Conservation (phyloP, 2,113 vertebrate species). For the Peromyscus californicus region DNA sequence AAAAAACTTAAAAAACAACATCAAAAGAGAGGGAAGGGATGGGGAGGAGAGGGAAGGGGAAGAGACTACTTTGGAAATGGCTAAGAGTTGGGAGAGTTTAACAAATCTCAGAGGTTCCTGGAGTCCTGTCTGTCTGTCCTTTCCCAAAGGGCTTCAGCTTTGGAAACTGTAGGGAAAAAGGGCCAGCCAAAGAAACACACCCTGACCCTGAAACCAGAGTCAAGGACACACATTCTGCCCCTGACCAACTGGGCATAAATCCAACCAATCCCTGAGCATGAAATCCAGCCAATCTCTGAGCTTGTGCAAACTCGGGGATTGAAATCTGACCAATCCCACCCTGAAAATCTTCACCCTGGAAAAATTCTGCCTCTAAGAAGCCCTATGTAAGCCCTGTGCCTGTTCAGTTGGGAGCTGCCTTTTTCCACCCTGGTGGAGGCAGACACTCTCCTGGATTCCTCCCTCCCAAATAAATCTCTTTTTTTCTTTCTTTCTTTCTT, state of each 20-base stretch:
- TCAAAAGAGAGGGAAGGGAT: not conserved
- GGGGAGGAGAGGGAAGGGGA: not conserved
- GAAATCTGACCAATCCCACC: not conserved
- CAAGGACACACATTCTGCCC: not conserved
- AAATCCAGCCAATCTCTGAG: not conserved
- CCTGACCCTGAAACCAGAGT: too few species aligned
- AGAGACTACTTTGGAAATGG: not conserved
- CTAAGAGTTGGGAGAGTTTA: not conserved
- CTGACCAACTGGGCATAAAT: not conserved
- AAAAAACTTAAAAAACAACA: not conserved
- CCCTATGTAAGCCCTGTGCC: too few species aligned
- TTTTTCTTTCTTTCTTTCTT: too few species aligned
- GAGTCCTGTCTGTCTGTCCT: not conserved
- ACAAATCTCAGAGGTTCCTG: not conserved
- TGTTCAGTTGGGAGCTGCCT: too few species aligned
- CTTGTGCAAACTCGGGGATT: not conserved
- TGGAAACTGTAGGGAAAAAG: not conserved
- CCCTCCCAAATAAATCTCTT: too few species aligned
- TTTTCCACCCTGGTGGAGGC: too few species aligned
- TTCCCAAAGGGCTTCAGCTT: slow-evolving; percentile 6
- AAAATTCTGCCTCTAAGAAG: not conserved
- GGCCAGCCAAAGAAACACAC: not conserved
- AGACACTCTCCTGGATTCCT: too few species aligned
- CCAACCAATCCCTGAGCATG: not conserved
- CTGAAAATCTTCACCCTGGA: not conserved